Base-by-base conservation (phyloP, 2,888 invertebrate species). In the Athripsodes cinereus region DNA sequence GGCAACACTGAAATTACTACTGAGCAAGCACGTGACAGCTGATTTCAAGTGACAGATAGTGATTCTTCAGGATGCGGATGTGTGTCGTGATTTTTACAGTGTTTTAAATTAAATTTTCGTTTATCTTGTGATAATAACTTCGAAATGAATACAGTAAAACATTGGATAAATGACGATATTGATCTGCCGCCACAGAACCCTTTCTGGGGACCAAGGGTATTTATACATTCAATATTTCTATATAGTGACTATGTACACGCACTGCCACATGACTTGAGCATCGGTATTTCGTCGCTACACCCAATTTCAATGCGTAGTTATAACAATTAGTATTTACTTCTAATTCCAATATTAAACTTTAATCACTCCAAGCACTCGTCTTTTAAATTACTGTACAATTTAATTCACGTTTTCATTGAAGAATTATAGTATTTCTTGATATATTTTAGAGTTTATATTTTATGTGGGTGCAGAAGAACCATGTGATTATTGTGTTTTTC, bases 81-180 rank as follows among this genome's bases (percentile, higher is more conserved):
- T 50, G 18, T 50, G 16, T 50, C 10, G 21, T 11, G 19, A 20
- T 47, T 47, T 47, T 47, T 47, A 21, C 10, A 20, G 47, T 40
- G 40, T 20, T 47, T 47, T 47, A 20, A 47, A 47, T 10, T 40
- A n/a, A 21, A 48, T 48, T 48, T 6, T 48, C 3, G 3, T 48
- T 48, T 48, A 6, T 48, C 19, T 21, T 5, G 48, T 48, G 21
- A 18, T 6, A 19, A 18, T 48, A 18, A 21, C 11, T 10, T 21
- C 20, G 21, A 8, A 20, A 50, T 50, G 50, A 50, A 26, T 50
- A 22, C 50, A 22, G 10, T 50, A 16, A 50, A 50, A 50, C 50
- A 50, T 22, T 50, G 50, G 50, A 50, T 50, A 20, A 50, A 50
- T 18, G 50, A 50, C 26, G 50, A 50, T 50, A 26, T 50, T n/a